Percentiles rank a stretch among this genome's conserved stretches.
Evolutionary conservation across 2,113 vertebrate genomes (phyloP).

Genomic region (Egretta garzetta): DNA sequence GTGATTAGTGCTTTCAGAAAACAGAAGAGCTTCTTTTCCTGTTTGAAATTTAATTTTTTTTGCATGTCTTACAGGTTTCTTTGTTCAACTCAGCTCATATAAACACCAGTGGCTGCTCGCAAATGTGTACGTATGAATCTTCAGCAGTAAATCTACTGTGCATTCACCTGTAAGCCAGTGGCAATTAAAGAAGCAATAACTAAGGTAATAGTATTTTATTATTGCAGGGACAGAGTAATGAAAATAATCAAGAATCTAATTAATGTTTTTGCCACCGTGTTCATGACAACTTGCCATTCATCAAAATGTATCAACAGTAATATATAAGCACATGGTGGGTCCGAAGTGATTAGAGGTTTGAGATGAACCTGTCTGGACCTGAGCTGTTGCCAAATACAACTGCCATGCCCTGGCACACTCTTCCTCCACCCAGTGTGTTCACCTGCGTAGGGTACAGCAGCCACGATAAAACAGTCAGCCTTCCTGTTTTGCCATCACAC

Average conservation of each 20-base stretch:
- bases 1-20: background rate
- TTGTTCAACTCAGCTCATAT: background rate
- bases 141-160: background rate
- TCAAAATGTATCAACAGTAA: constrained; percentile 19
- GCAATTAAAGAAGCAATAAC: constrained; percentile 10
- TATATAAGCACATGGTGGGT: background rate
- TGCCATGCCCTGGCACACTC: background rate
- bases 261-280: background rate
- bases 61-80: background rate
- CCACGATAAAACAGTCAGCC: background rate
- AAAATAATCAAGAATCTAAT: constrained; percentile 26
- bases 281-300: background rate
- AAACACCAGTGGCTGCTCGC: background rate
- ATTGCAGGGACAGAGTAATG: background rate
- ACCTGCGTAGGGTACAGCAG: background rate
- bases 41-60: background rate
- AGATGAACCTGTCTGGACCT: background rate
- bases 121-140: background rate
- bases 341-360: background rate
- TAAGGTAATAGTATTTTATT: background rate
- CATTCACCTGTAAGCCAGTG: background rate
- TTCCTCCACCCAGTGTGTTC: background rate
- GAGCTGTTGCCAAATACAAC: background rate
- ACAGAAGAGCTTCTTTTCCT: background rate
- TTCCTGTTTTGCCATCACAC: background rate